Evolutionary conservation across 2,888 invertebrate species (phyloP), one percentile per base, ranked within the genome.

Genomic region (Corythucha ciliata): DNA sequence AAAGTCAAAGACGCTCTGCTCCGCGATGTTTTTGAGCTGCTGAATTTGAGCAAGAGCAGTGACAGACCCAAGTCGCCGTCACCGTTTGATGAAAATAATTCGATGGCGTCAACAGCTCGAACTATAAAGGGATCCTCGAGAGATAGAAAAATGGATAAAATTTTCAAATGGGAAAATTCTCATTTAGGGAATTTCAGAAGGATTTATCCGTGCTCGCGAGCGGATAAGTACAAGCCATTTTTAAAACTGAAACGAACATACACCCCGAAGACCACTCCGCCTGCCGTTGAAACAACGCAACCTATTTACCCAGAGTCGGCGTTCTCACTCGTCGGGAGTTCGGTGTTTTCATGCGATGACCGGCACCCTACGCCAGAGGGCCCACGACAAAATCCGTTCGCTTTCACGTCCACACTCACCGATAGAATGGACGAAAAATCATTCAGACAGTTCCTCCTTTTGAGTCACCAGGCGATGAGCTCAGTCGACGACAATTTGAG

Each of bases 1-100:
- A 87, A 89, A 63, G 84, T 93, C 32, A 92, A 93, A 67, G 85
- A 88, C 63, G 74, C 78, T 0, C 71, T 92, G 12, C 70, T 88
- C 37, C 73, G 74, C 2, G 88, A 88, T 63, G 86, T 87, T 20
- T 79, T 88, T 60, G 74, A 78, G 1, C 78, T 89, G 74, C 74
- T 88, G 49, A 83, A 87, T 67, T 74, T 87, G 21, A 77, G 79
- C 63, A 75, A 80, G 60, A 83, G 80, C 60, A n/a, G n/a, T n/a
- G n/a, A n/a, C n/a, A n/a, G n/a, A n/a, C n/a, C n/a, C n/a, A n/a
- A n/a, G n/a, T n/a, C n/a, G n/a, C n/a, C n/a, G n/a, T n/a, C n/a
- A n/a, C n/a, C n/a, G n/a, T n/a, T n/a, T n/a, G n/a, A n/a, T n/a
- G n/a, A n/a, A n/a, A n/a, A n/a, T n/a, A n/a, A n/a, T n/a, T n/a